Percentiles rank a stretch among this genome's conserved stretches.
Conservation (phyloP, 2,888 invertebrate genomes). For the Hypercompe scribonia region DNA sequence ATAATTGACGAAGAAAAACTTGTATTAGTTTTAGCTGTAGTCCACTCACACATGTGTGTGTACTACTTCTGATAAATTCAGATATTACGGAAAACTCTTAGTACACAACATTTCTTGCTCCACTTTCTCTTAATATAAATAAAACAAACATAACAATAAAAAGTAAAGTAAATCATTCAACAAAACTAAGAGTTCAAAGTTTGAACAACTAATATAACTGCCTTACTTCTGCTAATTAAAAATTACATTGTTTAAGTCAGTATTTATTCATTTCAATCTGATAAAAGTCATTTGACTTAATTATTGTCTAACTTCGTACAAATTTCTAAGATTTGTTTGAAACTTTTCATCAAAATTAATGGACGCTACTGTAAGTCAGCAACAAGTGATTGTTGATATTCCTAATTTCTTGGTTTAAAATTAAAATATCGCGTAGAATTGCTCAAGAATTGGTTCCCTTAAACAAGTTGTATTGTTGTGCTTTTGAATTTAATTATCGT, state of each 20-base stretch:
- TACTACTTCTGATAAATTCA: background rate
- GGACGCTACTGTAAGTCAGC: background rate
- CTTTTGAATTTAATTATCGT: too few species aligned
- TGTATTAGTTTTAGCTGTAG: too few species aligned
- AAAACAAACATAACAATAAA: background rate
- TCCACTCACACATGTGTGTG: too few species aligned
- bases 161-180: background rate
- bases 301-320: background rate
- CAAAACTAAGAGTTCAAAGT: background rate
- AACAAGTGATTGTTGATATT: conserved; percentile 7
- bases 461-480: background rate
- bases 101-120: background rate
- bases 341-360: conserved; percentile 9
- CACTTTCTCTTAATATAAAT: background rate
- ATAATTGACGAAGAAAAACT: too few species aligned
- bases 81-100: background rate
- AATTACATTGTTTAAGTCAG: background rate
- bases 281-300: conserved; percentile 6
- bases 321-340: conserved; percentile 6
- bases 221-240: background rate
- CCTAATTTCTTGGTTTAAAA: background rate
- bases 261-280: background rate
- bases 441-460: background rate
- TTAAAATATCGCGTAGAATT: background rate
- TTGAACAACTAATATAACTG: background rate